phyloP scores from a whole-genome alignment of 2,113 vertebrate species.

The Ivindomyrus marchei region DNA sequence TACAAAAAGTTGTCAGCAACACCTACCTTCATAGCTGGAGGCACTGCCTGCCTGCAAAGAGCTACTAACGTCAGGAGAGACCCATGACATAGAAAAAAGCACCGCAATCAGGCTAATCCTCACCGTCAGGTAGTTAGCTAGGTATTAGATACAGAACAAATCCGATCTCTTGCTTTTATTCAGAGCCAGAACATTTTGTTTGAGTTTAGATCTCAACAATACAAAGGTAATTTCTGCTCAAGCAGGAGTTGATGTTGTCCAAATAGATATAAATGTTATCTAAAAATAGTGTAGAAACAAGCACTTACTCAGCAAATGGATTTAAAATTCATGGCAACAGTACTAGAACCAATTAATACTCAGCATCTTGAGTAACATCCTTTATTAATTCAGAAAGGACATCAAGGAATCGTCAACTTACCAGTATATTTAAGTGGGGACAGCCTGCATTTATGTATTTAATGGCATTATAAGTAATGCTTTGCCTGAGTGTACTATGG shows the following conservation, averaged over 20 bases:
- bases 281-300: not conserved
- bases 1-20: not conserved
- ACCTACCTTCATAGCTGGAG: not conserved
- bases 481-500: not conserved
- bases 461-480: not conserved
- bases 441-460: not conserved
- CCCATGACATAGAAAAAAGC: not conserved
- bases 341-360: not conserved
- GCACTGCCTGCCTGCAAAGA: too few relatives aligned
- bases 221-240: not conserved
- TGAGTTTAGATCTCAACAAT: not conserved
- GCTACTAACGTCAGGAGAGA: not conserved
- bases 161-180: not conserved
- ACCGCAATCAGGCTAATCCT: not conserved
- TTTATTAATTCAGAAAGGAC: not conserved
- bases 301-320: not conserved
- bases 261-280: not conserved
- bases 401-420: not conserved
- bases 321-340: not conserved
- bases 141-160: not conserved
- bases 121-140: not conserved
- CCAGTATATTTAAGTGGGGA: not conserved
- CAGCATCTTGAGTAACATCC: not conserved
- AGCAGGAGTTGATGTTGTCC: not conserved
- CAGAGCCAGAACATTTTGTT: not conserved